These are phyloP conservation scores for Anagyrus pseudococci DNA, from an alignment of 2,888 invertebrate genomes.

Conservation along the genomic window DNA sequence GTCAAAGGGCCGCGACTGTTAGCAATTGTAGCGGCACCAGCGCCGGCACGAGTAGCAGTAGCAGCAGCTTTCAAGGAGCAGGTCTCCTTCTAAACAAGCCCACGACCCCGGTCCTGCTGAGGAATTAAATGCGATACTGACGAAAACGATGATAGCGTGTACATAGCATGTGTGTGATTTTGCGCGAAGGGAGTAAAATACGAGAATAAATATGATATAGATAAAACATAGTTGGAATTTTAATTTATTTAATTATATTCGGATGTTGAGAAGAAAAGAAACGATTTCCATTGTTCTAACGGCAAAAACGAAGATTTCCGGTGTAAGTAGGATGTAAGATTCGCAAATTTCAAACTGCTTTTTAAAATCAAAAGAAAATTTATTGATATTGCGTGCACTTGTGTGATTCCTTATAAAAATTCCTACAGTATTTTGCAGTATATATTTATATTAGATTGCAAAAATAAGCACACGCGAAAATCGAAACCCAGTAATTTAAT, in stretches of 20 bases:
- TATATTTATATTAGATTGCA: conserved; percentile 11
- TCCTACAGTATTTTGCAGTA: conserved; percentile 21
- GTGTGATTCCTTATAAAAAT: conserved; percentile 6
- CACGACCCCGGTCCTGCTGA: conserved; percentile 53
- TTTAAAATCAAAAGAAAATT: conserved; percentile 1
- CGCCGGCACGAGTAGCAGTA: background rate
- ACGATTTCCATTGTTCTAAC: conserved; percentile 11
- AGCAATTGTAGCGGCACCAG: conserved; percentile 4
- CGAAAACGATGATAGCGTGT: conserved; percentile 9
- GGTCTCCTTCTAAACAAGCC: conserved; percentile 54
- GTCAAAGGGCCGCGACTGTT: too few species aligned
- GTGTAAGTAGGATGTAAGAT: conserved; percentile 2
- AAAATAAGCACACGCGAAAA: background rate
- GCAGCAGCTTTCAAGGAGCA: conserved; percentile 54
- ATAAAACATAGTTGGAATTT: background rate
- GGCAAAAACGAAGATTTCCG: conserved; percentile 1
- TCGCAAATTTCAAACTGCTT: conserved; percentile 3
- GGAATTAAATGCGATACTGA: conserved; percentile 46
- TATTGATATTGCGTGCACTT: conserved; percentile 4
- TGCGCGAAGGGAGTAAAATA: conserved; percentile 9
- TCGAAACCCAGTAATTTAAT: background rate
- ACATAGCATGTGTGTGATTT: conserved; percentile 25
- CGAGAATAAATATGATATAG: conserved; percentile 26
- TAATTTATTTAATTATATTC: too few species aligned
- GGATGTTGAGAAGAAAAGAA: conserved; percentile 3